Percentiles rank a stretch among this genome's conserved stretches.
Conservation (phyloP, 2,113 vertebrate genomes). For the Zeus faber region DNA sequence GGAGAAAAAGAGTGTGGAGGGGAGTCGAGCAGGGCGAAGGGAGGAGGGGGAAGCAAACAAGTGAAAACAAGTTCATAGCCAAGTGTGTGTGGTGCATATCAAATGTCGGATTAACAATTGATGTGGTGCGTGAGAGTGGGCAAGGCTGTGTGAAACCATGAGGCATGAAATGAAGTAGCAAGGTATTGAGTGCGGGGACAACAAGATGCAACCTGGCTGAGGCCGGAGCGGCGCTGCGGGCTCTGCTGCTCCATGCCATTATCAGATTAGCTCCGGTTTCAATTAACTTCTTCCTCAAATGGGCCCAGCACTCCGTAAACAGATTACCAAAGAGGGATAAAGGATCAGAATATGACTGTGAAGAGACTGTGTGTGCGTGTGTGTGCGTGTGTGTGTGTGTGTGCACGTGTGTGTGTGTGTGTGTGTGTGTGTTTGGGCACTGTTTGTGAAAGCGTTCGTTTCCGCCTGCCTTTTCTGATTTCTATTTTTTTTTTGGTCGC, state of each 20-base stretch:
- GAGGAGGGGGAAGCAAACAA: conserved; percentile 31
- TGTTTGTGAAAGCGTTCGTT: conserved; percentile 6
- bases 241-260: conserved; percentile 33
- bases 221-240: conserved; percentile 40
- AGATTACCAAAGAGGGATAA: conserved; percentile 58
- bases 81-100: conserved; percentile 49
- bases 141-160: conserved; percentile 46
- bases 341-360: conserved; percentile 42
- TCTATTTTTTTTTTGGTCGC: conserved; percentile 6
- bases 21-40: background rate
- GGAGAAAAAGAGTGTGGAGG: conserved; percentile 19
- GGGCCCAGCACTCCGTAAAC: conserved; percentile 53
- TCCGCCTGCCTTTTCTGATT: conserved; percentile 8
- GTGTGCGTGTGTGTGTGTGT: conserved; percentile 5
- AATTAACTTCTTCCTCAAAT: conserved; percentile 63
- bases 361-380: conserved; percentile 1
- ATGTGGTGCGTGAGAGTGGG: conserved; percentile 48
- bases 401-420: conserved; percentile 22
- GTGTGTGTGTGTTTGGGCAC: conserved; percentile 19
- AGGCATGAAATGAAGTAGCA: conserved; percentile 65
- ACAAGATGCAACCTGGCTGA: conserved; percentile 47
- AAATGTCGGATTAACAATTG: conserved; percentile 63
- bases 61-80: conserved; percentile 49
- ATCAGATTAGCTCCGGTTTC: conserved; percentile 67
- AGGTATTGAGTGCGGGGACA: conserved; percentile 41